Base-by-base conservation (phyloP, 2,113 vertebrate genomes). In the Chaetorhynchus papuensis region DNA sequence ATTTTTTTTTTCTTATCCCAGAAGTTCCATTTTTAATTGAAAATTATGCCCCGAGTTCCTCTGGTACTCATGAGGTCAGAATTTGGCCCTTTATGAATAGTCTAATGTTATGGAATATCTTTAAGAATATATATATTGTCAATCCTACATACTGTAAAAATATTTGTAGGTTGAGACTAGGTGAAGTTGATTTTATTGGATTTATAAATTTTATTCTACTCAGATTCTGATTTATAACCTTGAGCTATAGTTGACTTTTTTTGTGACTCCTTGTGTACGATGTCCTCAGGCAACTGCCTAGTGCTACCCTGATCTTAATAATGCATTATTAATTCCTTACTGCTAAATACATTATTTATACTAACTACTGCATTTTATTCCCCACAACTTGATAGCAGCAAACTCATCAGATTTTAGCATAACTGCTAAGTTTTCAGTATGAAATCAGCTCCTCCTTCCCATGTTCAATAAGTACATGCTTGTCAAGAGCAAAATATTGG, bases 261-360 rank as follows among this genome's bases (percentile, higher is more conserved):
- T 83, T 42, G 37, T 93, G 54, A 68, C 74, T 94, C 41, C 37
- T 72, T 82, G 66, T 45, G n/a, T 54, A 39, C 7, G 1, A 28
- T 66, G 59, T 31, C 80, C 69, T 87, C 83, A 80, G 59, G 90
- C 84, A 90, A 65, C 37, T 87, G 60, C 59, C 52, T 70, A 15
- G 44, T 54, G 78, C 53, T 77, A 26, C 63, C 41, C 70, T 82
- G 41, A 81, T 88, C 45, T 84, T 85, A 89, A 81, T 89, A 95
- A 93, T 79, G 28, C 61, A 87, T 96, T 69, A 91, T 92, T 93
- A 91, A 94, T 89, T 77, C 37, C 65, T 85, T 45, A 56, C 66
- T 83, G 60, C 37, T 65, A 91, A 85, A 86, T 91, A 50, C 35
- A 86, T 90, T 87, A 91, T 94, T 94, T 93, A 92, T 94, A 81